phyloP scores from a whole-genome alignment of 2,888 invertebrate genomes.

The Melipona bicolor region DNA sequence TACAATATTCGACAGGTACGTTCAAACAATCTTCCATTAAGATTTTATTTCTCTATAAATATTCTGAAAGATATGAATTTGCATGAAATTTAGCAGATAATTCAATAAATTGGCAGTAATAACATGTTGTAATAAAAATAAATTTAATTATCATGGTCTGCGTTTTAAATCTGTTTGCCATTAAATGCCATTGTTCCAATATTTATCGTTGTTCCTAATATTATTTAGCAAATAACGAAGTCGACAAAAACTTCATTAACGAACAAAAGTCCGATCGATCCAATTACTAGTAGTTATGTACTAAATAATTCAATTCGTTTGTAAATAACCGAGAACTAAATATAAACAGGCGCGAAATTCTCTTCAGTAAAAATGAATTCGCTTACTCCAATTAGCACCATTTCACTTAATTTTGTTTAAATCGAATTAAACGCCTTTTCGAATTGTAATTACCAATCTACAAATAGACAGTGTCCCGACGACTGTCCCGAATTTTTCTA shows the following conservation, averaged over 20 bases:
- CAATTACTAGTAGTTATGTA: neutral
- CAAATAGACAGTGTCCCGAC: neutral
- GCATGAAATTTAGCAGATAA: too few relatives aligned
- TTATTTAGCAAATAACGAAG: neutral
- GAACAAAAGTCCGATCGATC: neutral
- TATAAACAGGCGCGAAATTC: neutral
- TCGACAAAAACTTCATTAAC: neutral
- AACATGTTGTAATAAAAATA: too few relatives aligned
- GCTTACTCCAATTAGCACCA: neutral
- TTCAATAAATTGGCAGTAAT: too few relatives aligned
- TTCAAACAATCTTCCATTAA: too few relatives aligned
- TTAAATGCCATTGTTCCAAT: neutral
- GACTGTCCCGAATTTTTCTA: too few relatives aligned
- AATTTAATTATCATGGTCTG: too few relatives aligned
- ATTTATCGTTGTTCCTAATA: neutral
- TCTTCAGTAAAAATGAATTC: neutral
- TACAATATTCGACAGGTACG: too few relatives aligned
- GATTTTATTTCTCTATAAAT: too few relatives aligned
- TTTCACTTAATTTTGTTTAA: neutral
- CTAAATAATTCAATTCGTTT: neutral
- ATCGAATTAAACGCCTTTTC: neutral
- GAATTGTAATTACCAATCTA: too few relatives aligned
- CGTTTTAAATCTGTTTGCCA: too few relatives aligned
- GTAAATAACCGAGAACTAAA: neutral
- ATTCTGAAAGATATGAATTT: too few relatives aligned